Percentiles rank a stretch among this genome's conserved stretches.
Conservation (phyloP, 35 echinoderm and acorn worm species). For the Ophiothrix spiculata region DNA sequence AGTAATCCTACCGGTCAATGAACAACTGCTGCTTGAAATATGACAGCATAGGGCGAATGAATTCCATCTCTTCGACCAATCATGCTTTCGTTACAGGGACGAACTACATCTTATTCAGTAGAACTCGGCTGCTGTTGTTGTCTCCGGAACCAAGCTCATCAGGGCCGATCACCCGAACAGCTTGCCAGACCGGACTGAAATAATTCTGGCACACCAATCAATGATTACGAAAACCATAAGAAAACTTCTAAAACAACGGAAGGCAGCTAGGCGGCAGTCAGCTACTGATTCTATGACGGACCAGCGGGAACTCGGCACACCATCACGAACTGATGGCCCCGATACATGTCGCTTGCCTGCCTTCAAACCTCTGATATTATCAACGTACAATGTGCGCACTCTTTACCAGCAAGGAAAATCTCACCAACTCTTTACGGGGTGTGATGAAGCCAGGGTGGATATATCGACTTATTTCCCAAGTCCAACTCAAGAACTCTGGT, state of each 20-base stretch:
- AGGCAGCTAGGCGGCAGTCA: constrained; percentile 15
- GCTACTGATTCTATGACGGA: constrained; percentile 18
- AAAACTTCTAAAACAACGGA: constrained; percentile 19
- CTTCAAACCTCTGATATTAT: constrained; percentile 39
- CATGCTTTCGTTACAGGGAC: no score
- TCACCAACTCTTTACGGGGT: constrained; percentile 43
- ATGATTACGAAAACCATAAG: constrained; percentile 47
- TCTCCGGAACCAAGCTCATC: no score
- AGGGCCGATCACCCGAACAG: constrained; percentile 6
- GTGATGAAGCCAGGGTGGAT: constrained; percentile 12
- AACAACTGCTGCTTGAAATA: no score
- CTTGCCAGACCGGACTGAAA: constrained; percentile 16
- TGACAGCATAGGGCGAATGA: no score
- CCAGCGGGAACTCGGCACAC: constrained; percentile 34
- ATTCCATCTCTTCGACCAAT: no score
- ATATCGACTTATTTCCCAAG: constrained; percentile 26
- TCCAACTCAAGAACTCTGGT: constrained; percentile 36
- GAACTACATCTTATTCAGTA: no score
- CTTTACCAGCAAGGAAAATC: constrained; percentile 9
- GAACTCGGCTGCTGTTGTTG: no score
- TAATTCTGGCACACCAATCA: neutral
- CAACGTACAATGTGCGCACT: constrained; percentile 32
- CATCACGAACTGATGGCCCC: constrained; percentile 36
- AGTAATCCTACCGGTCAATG: no score
- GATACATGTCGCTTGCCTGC: constrained; percentile 24